Evolutionary conservation across 1,140 invertebrate genomes (phyloP).

Genomic region (Drosophila tristis): DNA sequence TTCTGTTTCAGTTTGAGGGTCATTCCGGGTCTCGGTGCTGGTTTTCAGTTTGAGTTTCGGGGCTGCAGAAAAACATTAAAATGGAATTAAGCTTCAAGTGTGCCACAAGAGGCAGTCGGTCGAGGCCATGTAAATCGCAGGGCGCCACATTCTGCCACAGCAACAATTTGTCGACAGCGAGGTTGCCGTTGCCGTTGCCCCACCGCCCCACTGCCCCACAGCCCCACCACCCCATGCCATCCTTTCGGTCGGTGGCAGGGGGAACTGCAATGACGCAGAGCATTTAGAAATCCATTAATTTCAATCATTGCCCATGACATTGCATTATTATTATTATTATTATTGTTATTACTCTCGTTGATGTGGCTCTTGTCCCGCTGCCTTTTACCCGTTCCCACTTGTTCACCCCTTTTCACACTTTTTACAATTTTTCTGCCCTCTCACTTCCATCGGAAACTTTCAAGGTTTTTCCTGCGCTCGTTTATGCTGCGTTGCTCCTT

Average conservation of each 20-base stretch:
- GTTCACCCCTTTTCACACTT: too few species aligned
- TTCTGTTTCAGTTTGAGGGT: too few species aligned
- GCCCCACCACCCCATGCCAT: background rate
- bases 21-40: too few species aligned
- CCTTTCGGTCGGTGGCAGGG: constrained; percentile 1
- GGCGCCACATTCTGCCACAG: constrained; percentile 27
- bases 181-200: background rate
- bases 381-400: constrained; percentile 31
- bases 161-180: constrained; percentile 55
- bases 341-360: constrained; percentile 55
- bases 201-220: too few species aligned
- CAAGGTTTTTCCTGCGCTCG: constrained; percentile 42
- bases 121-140: constrained; percentile 29
- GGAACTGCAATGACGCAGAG: constrained; percentile 57
- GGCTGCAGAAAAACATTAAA: constrained; percentile 48
- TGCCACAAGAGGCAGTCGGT: constrained; percentile 1
- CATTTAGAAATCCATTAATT: constrained; percentile 78
- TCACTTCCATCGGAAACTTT: constrained; percentile 14
- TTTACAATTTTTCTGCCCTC: too few species aligned
- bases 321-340: constrained; percentile 66
- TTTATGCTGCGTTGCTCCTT: constrained; percentile 1
- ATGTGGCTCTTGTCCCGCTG: constrained; percentile 47
- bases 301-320: constrained; percentile 77
- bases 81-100: constrained; percentile 53
- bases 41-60: constrained; percentile 6